A percentile compares a stretch with the other conserved stretches of the same genome.
These are phyloP conservation scores for Tillus elongatus DNA, from an alignment of 2,888 invertebrate genomes.

Conservation along the genomic window DNA sequence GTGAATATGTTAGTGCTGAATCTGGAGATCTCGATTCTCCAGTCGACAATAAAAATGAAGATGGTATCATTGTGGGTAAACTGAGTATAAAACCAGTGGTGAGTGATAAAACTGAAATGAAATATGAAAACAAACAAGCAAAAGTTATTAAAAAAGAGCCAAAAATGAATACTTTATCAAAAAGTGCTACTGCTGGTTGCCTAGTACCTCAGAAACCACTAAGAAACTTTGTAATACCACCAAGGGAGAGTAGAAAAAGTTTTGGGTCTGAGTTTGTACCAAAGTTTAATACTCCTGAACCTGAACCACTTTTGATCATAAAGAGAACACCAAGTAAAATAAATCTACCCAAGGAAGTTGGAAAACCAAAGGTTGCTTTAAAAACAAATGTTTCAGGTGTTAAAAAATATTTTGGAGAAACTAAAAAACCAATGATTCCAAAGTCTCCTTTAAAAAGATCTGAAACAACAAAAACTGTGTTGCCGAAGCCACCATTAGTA, in stretches of 20 bases:
- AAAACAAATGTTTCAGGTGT: constrained; percentile 32
- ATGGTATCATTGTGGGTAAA: constrained; percentile 24
- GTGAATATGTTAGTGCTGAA: constrained; percentile 36
- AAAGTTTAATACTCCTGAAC: constrained; percentile 30
- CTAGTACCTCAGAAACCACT: constrained; percentile 21
- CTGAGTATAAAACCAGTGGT: constrained; percentile 20
- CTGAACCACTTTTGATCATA: constrained; percentile 37
- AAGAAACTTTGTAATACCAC: constrained; percentile 34
- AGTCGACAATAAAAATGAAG: constrained; percentile 9
- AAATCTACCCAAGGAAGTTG: constrained; percentile 36
- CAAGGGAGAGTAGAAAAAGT: constrained; percentile 31
- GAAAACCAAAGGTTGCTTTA: constrained; percentile 39
- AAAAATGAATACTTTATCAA: constrained; percentile 21
- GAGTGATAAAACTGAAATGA: constrained; percentile 10
- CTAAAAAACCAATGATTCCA: constrained; percentile 15
- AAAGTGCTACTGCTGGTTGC: constrained; percentile 27
- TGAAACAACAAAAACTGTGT: constrained; percentile 20
- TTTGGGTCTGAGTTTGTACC: constrained; percentile 37
- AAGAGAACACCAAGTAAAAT: constrained; percentile 41
- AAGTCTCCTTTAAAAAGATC: constrained; percentile 23
- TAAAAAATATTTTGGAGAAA: constrained; percentile 40
- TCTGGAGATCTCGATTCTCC: constrained; percentile 7
- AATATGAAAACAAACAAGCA: constrained; percentile 10
- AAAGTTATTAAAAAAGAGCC: constrained; percentile 7
- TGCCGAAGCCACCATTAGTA: constrained; percentile 20